Evolutionary conservation across 2,888 invertebrate genomes (phyloP).

Genomic region (Aricia artaxerxes): DNA sequence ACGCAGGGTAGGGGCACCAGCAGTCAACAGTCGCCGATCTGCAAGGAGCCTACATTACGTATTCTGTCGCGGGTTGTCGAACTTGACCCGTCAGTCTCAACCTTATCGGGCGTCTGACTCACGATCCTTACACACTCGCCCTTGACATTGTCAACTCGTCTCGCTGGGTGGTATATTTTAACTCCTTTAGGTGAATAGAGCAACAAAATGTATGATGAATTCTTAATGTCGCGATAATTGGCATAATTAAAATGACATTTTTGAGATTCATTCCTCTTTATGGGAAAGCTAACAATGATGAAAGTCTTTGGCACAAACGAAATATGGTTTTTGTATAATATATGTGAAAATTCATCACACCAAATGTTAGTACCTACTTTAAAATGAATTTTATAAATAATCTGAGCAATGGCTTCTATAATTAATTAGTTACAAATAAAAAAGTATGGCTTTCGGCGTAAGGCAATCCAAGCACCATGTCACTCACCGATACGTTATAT

Average conservation of each 20-base stretch:
- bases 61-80: slow-evolving; percentile 7
- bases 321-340: too few relatives aligned
- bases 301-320: too few relatives aligned
- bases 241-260: not conserved
- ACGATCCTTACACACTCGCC: not conserved
- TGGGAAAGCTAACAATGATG: not conserved
- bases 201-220: not conserved
- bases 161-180: not conserved
- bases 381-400: too few relatives aligned
- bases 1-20: too few relatives aligned
- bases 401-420: too few relatives aligned
- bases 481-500: not conserved
- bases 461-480: not conserved
- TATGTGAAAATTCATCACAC: too few relatives aligned
- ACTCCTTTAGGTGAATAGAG: slow-evolving; percentile 1
- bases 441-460: not conserved
- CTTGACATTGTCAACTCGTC: slow-evolving; percentile 12
- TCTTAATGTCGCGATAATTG: not conserved
- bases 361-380: too few relatives aligned
- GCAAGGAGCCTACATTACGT: not conserved
- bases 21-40: not conserved
- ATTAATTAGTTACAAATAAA: too few relatives aligned
- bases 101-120: slow-evolving; percentile 13
- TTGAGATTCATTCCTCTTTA: not conserved
- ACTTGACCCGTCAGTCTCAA: slow-evolving; percentile 8